Evolutionary conservation across 1,140 invertebrate genomes (phyloP), one percentile per base, ranked within the genome.

Genomic region (Leptestheria dahalacensis): DNA sequence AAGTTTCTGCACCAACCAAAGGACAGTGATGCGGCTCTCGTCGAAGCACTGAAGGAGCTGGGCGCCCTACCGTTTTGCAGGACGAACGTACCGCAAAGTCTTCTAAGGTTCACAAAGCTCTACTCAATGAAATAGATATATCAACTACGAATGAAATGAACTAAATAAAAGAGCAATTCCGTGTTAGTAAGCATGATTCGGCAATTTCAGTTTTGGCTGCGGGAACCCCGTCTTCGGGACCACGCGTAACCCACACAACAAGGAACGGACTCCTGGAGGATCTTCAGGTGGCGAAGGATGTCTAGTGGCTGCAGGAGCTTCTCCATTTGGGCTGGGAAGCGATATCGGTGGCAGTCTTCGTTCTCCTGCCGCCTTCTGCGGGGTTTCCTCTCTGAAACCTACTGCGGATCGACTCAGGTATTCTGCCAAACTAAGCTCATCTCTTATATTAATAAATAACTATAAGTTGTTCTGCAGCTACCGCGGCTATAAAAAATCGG

Each of bases 271-370:
- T 10, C 68, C 68, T 29, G 75, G 71, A 47, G 75, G 73, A 1
- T 74, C 73, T n/a, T 70, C 68, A n/a, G 64, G 68, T 49, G 66
- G 70, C 1, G 66, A 67, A 48, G 66, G 25, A 0, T 61, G 62
- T 6, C 60, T 68, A 3, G 60, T 78, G 21, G 72, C 73, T 18
- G 64, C 69, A 29, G 75, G 72, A 12, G 77, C 69, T 3, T 76
- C 78, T 20, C 66, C 79, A 0, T 68, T 81, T 50, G 79, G 78
- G n/a, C 52, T 62, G 26, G 61, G 58, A 10, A 62, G 46, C 60
- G 80, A 82, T 65, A 75, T 79, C 54, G 78, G 75, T n/a, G 81
- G 81, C 12, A 78, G 75, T 59, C 72, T 80, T 52, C 69, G 81
- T 18, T 75, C 81, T 67, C 80, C 81, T 3, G 72, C 78, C 24